Conservation (phyloP, 23 tunicate species). For the Diplosoma virens region DNA sequence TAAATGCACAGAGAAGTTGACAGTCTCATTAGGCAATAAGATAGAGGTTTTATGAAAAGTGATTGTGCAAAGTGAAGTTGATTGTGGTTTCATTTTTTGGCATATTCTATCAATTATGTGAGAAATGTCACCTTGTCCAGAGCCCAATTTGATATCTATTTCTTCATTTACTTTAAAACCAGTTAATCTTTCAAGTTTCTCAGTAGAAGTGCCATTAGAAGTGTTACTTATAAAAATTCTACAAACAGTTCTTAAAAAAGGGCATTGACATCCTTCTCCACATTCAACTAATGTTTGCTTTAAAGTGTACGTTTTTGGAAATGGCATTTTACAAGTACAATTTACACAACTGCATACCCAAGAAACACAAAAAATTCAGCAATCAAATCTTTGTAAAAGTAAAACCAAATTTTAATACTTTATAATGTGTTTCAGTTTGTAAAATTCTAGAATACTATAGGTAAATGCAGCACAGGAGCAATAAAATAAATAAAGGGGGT, state of each 20-base stretch:
- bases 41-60: not conserved
- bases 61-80: not conserved
- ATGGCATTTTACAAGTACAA: not conserved
- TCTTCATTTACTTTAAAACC: slow-evolving; percentile 14
- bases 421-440: too few species aligned
- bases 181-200: slow-evolving; percentile 8
- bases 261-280: slow-evolving; percentile 4
- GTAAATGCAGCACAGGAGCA: too few species aligned
- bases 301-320: not conserved
- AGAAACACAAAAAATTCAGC: too few species aligned
- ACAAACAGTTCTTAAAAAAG: not conserved
- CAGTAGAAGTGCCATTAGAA: not conserved
- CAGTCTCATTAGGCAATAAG: not conserved
- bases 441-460: too few species aligned
- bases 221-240: not conserved
- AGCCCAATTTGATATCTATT: slow-evolving; percentile 22
- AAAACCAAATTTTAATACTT: too few species aligned
- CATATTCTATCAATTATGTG: slow-evolving; percentile 3
- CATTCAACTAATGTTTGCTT: not conserved
- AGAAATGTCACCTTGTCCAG: slow-evolving; percentile 25
- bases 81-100: slow-evolving; percentile 13
- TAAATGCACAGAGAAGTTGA: not conserved
- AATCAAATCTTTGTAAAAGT: too few species aligned
- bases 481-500: too few species aligned
- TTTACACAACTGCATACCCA: too few species aligned